These are phyloP conservation scores for Bolborhynchus lineola DNA, from an alignment of 2,113 vertebrate genomes.

Conservation along the genomic window DNA sequence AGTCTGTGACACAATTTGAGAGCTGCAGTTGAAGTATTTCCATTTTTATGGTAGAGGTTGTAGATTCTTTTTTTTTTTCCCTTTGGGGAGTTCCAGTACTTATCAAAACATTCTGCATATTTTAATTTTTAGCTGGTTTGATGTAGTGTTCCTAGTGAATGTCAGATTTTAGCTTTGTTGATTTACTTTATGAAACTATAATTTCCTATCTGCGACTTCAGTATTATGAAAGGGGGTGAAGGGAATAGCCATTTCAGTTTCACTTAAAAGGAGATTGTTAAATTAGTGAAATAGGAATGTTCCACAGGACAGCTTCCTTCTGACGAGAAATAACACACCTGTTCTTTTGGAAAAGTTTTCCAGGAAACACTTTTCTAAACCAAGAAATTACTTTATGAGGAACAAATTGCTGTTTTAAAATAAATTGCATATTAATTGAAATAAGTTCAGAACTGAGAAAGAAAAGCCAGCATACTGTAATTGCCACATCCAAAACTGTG, in stretches of 20 bases:
- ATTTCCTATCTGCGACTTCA: background rate
- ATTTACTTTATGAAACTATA: background rate
- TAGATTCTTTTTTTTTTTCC: background rate
- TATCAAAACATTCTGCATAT: background rate
- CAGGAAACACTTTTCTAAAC: background rate
- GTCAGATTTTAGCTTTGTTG: background rate
- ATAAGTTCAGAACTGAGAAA: background rate
- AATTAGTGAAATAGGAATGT: background rate
- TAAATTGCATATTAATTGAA: background rate
- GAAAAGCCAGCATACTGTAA: background rate
- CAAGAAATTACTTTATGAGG: background rate
- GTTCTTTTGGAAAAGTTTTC: background rate
- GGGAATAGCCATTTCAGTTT: background rate
- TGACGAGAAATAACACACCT: background rate
- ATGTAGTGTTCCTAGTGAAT: background rate
- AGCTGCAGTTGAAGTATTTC: background rate
- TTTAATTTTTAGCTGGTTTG: background rate
- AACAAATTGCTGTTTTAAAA: background rate
- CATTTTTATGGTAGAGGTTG: background rate
- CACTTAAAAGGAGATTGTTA: background rate
- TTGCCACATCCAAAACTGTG: background rate
- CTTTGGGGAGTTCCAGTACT: background rate
- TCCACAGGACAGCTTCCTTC: background rate
- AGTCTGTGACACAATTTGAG: background rate
- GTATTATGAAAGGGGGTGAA: background rate